Evolutionary conservation across 1,140 invertebrate species (phyloP).

Genomic region (Ooceraea biroi): DNA sequence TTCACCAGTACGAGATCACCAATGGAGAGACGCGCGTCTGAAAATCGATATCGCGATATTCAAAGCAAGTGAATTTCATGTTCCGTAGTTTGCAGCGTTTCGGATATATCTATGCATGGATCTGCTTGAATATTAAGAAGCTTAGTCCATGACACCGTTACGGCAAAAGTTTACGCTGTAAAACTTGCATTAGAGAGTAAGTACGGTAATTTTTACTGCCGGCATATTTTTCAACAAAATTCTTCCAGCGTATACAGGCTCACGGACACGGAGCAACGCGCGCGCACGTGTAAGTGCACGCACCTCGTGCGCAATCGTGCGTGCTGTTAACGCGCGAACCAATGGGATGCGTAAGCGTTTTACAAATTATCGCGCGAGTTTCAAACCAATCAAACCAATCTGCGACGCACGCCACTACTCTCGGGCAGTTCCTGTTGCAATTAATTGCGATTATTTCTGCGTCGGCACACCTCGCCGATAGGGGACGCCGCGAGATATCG

Average conservation of each 20-base stretch:
- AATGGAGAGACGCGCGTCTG: not conserved
- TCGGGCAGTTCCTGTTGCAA: not conserved
- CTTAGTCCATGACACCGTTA: not conserved
- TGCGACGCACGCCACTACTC: not conserved
- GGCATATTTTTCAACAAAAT: no score
- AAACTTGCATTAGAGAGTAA: no score
- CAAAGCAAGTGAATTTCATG: not conserved
- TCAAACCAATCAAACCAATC: not conserved
- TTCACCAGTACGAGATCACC: not conserved
- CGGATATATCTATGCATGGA: not conserved
- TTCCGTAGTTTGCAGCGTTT: not conserved
- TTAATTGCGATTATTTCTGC: constrained; percentile 12
- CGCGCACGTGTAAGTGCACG: no score
- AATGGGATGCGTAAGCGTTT: constrained; percentile 18
- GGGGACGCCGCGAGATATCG: no score
- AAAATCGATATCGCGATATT: constrained; percentile 37
- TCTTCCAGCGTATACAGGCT: no score
- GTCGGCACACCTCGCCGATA: not conserved
- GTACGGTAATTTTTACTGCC: no score
- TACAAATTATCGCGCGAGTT: constrained; percentile 28
- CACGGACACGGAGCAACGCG: no score
- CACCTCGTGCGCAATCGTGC: not conserved
- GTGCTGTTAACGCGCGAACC: no score
- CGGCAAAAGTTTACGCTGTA: not conserved
- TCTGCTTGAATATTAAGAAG: not conserved